Evolutionary conservation across 2,113 vertebrate genomes (phyloP).

Genomic region (Chaetodon auriga): DNA sequence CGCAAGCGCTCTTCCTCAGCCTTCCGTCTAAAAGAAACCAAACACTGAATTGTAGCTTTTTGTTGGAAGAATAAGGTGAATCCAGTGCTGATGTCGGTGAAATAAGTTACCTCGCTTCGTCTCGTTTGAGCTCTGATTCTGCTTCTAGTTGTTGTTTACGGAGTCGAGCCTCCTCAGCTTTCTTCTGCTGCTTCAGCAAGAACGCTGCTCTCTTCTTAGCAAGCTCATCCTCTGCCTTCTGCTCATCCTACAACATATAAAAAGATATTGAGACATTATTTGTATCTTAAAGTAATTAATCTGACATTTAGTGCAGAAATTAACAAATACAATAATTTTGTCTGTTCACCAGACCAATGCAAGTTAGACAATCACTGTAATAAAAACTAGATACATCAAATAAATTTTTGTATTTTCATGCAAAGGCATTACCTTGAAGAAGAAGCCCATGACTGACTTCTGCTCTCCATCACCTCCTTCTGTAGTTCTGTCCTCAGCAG

Average conservation of each 20-base stretch:
- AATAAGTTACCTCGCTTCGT: constrained; percentile 89
- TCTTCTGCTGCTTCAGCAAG: constrained; percentile 96
- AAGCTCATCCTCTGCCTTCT: constrained; percentile 96
- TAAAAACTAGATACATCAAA: not conserved
- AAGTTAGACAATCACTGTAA: not conserved
- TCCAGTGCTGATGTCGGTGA: fast-evolving
- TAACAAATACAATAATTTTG: not conserved
- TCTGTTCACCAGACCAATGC: not conserved
- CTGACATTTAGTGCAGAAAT: not conserved
- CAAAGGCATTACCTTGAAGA: constrained; percentile 91
- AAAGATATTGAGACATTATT: not conserved
- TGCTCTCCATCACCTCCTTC: constrained; percentile 88
- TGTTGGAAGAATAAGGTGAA: not conserved
- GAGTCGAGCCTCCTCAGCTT: constrained; percentile 93
- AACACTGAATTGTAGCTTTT: not conserved
- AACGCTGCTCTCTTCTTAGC: constrained; percentile 96
- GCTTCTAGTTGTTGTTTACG: constrained; percentile 93
- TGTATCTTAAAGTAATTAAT: not conserved
- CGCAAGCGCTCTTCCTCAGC: constrained; percentile 94
- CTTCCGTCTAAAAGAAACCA: constrained; percentile 86
- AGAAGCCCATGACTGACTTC: constrained; percentile 94
- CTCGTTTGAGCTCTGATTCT: constrained; percentile 93
- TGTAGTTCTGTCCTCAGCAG: constrained; percentile 65
- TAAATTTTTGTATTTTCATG: not conserved
- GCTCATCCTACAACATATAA: constrained; percentile 87